Evolutionary conservation across 2,797 vertebrate species (phyloP).

Genomic region (Lophius americanus): DNA sequence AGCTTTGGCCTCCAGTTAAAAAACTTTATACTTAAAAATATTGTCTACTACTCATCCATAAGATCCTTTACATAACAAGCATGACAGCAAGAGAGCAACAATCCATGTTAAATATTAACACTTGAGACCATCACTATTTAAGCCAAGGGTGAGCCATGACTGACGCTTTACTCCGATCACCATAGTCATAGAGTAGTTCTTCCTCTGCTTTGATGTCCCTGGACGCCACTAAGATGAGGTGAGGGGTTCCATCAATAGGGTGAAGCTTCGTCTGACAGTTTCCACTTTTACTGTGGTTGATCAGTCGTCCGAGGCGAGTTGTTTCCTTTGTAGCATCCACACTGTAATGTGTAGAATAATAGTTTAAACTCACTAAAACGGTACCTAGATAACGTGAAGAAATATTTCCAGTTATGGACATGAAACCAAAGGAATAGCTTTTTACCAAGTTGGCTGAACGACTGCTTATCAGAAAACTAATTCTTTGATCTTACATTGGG

Average conservation of each 20-base stretch:
- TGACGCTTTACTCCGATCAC: slow-evolving; percentile 91
- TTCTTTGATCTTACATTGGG: no score
- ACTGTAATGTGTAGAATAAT: slow-evolving; percentile 67
- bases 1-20: slow-evolving; percentile 74
- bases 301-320: slow-evolving; percentile 87
- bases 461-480: background rate
- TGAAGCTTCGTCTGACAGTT: slow-evolving; percentile 96
- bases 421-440: background rate
- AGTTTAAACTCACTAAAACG: background rate
- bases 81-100: slow-evolving; percentile 3
- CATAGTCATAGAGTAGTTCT: slow-evolving; percentile 95
- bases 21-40: slow-evolving; percentile 38
- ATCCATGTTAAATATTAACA: slow-evolving; percentile 6
- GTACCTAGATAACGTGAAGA: background rate
- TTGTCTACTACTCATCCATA: slow-evolving; percentile 1
- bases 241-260: slow-evolving; percentile 86
- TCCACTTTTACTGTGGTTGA: slow-evolving; percentile 95
- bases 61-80: slow-evolving; percentile 21
- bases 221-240: slow-evolving; percentile 93
- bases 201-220: slow-evolving; percentile 88
- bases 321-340: slow-evolving; percentile 94
- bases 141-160: slow-evolving; percentile 94
- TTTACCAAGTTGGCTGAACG: background rate
- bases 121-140: slow-evolving; percentile 79
- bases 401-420: background rate